phyloP scores from a whole-genome alignment of 2,888 invertebrate species.

The Pseudeuparius sepicola region DNA sequence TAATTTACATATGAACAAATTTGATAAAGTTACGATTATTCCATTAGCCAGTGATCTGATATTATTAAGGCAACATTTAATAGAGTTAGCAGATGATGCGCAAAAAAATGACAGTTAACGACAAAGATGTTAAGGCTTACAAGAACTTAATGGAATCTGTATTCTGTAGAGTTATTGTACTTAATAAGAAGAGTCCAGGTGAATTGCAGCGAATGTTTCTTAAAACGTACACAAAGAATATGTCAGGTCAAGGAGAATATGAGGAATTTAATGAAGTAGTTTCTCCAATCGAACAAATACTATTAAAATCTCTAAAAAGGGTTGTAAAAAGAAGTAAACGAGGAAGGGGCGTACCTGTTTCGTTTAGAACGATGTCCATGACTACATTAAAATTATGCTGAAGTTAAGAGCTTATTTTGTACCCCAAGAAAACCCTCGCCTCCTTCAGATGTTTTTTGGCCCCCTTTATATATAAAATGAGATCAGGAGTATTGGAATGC shows the following conservation, averaged over 20 bases:
- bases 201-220: constrained; percentile 19
- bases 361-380: constrained; percentile 24
- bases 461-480: no score
- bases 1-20: constrained; percentile 19
- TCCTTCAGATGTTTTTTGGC: no score
- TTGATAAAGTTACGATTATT: constrained; percentile 18
- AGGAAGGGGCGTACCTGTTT: constrained; percentile 19
- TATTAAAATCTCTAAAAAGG: constrained; percentile 7
- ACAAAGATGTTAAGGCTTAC: constrained; percentile 12
- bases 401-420: constrained; percentile 13
- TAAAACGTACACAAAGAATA: constrained; percentile 1
- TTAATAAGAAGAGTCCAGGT: constrained; percentile 23
- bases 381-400: constrained; percentile 18
- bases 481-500: no score
- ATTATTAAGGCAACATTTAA: constrained; percentile 7
- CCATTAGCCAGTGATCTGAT: constrained; percentile 14
- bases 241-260: constrained; percentile 1
- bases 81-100: constrained; percentile 9
- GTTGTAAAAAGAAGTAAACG: constrained; percentile 4
- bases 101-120: constrained; percentile 9
- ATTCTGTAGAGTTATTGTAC: constrained; percentile 21
- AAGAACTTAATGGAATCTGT: constrained; percentile 19
- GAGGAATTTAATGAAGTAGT: constrained; percentile 8
- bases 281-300: constrained; percentile 4
- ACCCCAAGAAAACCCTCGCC: no score